These are phyloP conservation scores for Rhagoletis pomonella DNA, from an alignment of 1,140 invertebrate genomes.

Conservation along the genomic window DNA sequence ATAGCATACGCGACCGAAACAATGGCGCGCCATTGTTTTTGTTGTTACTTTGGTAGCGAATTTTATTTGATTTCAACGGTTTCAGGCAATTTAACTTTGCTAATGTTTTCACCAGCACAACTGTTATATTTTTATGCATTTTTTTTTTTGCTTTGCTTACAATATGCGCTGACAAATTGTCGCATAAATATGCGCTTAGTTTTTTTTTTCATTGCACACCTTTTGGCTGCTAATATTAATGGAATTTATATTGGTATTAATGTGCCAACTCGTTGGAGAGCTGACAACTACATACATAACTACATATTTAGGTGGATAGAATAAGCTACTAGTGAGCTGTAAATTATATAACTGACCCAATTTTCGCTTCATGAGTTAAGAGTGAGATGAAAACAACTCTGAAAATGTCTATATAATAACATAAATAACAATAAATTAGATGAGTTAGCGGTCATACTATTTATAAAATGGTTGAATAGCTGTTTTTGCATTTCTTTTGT, in stretches of 20 bases:
- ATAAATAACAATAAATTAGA: neutral
- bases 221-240: conserved; percentile 5
- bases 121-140: neutral
- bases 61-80: neutral
- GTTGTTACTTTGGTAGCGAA: neutral
- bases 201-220: neutral
- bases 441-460: neutral
- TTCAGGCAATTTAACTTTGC: neutral
- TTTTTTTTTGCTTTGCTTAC: neutral
- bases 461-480: too few species aligned
- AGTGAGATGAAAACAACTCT: neutral
- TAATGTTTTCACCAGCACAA: neutral
- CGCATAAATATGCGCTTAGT: neutral
- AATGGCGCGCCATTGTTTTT: too few species aligned
- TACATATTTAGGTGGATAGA: neutral
- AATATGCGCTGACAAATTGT: neutral
- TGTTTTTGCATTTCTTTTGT: too few species aligned
- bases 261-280: neutral
- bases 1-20: too few species aligned
- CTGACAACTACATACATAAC: neutral
- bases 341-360: neutral
- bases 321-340: neutral
- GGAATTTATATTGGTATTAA: conserved; percentile 6
- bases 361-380: neutral
- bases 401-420: neutral